A percentile compares a stretch with the other conserved stretches of the same genome.
These are phyloP conservation scores for Metaphire vulgaris DNA, from an alignment of 1,140 invertebrate genomes.

Conservation along the genomic window DNA sequence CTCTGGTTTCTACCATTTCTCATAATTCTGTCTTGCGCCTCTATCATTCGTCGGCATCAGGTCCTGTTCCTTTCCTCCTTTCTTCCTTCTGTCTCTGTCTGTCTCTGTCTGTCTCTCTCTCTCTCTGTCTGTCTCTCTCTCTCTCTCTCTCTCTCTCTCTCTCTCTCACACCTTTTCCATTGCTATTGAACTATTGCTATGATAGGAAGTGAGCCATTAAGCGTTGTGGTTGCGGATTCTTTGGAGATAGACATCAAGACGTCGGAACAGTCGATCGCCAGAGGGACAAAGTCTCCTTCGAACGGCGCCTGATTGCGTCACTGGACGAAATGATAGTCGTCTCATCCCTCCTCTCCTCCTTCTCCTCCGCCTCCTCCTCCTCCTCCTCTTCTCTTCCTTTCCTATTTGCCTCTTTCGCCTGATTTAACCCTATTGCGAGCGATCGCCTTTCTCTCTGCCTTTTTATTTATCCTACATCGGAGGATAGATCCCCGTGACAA, in stretches of 20 bases:
- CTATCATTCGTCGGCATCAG: background rate
- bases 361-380: no score
- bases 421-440: no score
- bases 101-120: slow-evolving; percentile 24
- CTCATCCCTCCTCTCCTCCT: no score
- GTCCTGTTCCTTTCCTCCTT: background rate
- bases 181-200: background rate
- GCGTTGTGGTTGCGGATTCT: background rate
- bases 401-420: no score
- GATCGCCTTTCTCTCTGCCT: no score
- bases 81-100: slow-evolving; percentile 18
- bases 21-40: background rate
- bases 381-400: no score
- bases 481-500: no score
- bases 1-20: no score
- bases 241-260: background rate
- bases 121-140: slow-evolving; percentile 20
- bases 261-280: background rate
- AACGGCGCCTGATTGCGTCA: background rate
- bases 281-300: background rate
- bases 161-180: slow-evolving; percentile 17
- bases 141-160: slow-evolving; percentile 25
- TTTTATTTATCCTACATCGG: no score
- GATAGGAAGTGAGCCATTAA: background rate
- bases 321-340: background rate